Conservation (phyloP, 92 coral and sea anemone genomes). For the Phymanthus crucifer region DNA sequence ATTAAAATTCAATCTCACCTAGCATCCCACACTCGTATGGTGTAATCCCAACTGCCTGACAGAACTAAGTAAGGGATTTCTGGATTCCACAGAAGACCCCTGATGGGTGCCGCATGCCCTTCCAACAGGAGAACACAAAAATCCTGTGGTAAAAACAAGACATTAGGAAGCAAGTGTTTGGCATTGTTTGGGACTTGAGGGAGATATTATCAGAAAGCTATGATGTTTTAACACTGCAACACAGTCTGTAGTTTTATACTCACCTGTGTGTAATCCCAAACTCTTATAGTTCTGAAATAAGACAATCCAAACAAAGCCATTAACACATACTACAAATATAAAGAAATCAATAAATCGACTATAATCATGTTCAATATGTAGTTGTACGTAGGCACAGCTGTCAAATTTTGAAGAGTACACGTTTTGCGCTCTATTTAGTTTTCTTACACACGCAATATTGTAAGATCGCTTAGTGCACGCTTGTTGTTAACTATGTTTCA, state of each 20-base stretch:
- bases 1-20: constrained; percentile 58
- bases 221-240: too few relatives aligned
- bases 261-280: constrained; percentile 98
- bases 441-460: too few relatives aligned
- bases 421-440: too few relatives aligned
- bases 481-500: too few relatives aligned
- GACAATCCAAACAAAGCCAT: neutral
- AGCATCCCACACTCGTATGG: constrained; percentile 90
- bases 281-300: constrained; percentile 71
- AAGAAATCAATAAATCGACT: too few relatives aligned
- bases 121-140: constrained; percentile 80
- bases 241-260: constrained; percentile 1
- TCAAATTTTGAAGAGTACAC: too few relatives aligned
- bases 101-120: constrained; percentile 89
- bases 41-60: constrained; percentile 98
- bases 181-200: neutral
- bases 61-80: constrained; percentile 86
- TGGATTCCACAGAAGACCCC: constrained; percentile 98
- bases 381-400: too few relatives aligned
- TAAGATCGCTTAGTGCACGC: too few relatives aligned
- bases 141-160: constrained; percentile 51
- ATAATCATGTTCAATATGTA: too few relatives aligned
- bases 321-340: neutral
- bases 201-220: too few relatives aligned
- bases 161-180: neutral